These are phyloP conservation scores for Glaucomys volans DNA, from an alignment of 2,113 vertebrate species.

Conservation along the genomic window DNA sequence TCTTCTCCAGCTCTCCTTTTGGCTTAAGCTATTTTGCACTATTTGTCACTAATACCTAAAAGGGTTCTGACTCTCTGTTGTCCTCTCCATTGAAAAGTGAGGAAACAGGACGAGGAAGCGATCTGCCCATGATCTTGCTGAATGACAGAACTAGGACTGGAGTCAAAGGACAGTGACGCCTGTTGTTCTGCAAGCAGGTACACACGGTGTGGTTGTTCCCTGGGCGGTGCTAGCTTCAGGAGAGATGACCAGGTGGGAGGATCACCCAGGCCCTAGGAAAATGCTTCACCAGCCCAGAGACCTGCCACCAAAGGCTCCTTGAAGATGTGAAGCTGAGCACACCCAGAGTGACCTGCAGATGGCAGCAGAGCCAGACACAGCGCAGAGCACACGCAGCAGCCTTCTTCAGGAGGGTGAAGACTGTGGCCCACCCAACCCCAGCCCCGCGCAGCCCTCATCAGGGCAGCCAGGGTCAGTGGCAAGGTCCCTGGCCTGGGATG, in stretches of 20 bases:
- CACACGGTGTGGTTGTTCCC: neutral
- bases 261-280: neutral
- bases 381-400: neutral
- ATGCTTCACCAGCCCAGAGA: neutral
- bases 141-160: neutral
- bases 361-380: neutral
- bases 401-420: neutral
- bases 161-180: neutral
- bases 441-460: neutral
- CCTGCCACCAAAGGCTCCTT: neutral
- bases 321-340: neutral
- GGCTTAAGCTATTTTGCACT: neutral
- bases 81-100: neutral
- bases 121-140: neutral
- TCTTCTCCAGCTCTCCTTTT: neutral
- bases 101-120: neutral
- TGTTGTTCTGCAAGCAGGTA: neutral
- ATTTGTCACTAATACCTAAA: neutral
- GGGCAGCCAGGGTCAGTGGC: neutral
- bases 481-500: neutral
- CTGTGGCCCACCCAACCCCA: rapidly evolving
- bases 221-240: neutral
- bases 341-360: neutral
- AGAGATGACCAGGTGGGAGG: neutral
- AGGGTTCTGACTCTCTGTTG: neutral